phyloP scores from a whole-genome alignment of 2,797 vertebrate species.

The Erethizon dorsatum region DNA sequence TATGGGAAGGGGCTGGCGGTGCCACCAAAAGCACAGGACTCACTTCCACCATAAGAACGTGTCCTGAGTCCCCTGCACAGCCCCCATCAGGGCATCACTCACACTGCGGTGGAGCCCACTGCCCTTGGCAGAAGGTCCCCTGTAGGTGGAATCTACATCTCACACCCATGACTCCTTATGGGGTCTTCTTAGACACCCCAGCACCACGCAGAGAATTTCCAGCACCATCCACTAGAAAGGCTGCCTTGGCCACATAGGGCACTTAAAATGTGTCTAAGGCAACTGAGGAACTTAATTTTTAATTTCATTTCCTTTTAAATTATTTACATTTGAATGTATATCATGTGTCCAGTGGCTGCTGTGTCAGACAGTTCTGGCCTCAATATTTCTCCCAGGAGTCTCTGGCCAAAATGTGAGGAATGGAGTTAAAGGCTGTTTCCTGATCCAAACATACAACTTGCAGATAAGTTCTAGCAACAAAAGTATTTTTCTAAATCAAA shows the following conservation, averaged over 20 bases:
- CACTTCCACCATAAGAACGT: accelerated
- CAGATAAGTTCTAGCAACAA: not conserved
- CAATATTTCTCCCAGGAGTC: not conserved
- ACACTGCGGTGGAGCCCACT: accelerated
- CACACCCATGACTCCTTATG: accelerated
- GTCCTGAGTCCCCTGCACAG: not conserved
- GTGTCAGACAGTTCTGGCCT: not conserved
- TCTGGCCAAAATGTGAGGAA: not conserved
- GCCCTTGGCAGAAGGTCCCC: not conserved
- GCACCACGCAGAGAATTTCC: not conserved
- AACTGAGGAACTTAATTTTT: not conserved
- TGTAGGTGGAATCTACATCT: accelerated
- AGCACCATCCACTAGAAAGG: not conserved
- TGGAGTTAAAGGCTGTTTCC: not conserved
- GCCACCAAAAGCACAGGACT: too few species aligned
- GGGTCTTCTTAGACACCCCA: not conserved
- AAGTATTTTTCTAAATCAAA: not conserved
- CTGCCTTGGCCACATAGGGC: accelerated
- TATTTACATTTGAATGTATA: not conserved
- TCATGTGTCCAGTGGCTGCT: not conserved
- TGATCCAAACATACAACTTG: not conserved
- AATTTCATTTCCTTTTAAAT: too few species aligned
- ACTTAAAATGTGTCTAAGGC: not conserved
- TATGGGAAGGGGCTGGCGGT: not conserved
- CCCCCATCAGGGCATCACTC: not conserved